Conservation (phyloP, 2,888 invertebrate species). For the Plagodis dolabraria region DNA sequence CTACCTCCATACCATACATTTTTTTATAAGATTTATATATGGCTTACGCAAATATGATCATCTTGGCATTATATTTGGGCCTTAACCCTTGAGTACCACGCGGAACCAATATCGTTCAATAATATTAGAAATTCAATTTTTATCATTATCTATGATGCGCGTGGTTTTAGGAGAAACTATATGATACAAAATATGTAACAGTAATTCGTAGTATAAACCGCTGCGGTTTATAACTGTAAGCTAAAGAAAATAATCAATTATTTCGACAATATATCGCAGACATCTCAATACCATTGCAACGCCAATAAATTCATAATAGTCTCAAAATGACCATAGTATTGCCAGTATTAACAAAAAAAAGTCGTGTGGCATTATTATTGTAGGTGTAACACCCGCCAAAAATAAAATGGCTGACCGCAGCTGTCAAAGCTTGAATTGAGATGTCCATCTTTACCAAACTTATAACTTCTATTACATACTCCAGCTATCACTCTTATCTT, state of each 20-base stretch:
- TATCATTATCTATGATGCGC: no score
- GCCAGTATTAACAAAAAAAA: constrained; percentile 48
- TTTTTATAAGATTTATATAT: no score
- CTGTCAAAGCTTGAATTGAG: constrained; percentile 75
- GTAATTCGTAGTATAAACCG: no score
- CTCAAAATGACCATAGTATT: constrained; percentile 60
- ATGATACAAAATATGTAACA: no score
- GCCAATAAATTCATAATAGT: constrained; percentile 46
- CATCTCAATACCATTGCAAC: constrained; percentile 24
- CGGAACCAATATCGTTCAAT: no score
- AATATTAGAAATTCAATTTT: no score
- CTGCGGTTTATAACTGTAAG: background rate
- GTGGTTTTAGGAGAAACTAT: no score
- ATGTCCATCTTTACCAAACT: constrained; percentile 53
- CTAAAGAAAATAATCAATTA: constrained; percentile 2
- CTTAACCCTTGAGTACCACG: no score
- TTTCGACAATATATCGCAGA: background rate
- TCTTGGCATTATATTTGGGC: no score
- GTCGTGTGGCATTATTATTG: constrained; percentile 47
- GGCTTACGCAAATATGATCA: no score
- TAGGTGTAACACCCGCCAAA: constrained; percentile 35
- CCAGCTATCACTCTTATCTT: constrained; percentile 9
- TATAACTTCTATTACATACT: constrained; percentile 17
- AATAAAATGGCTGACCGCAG: constrained; percentile 66
- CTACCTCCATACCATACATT: no score